These are phyloP conservation scores for Acipenser ruthenus DNA, from an alignment of 2,797 vertebrate genomes.

Conservation along the genomic window DNA sequence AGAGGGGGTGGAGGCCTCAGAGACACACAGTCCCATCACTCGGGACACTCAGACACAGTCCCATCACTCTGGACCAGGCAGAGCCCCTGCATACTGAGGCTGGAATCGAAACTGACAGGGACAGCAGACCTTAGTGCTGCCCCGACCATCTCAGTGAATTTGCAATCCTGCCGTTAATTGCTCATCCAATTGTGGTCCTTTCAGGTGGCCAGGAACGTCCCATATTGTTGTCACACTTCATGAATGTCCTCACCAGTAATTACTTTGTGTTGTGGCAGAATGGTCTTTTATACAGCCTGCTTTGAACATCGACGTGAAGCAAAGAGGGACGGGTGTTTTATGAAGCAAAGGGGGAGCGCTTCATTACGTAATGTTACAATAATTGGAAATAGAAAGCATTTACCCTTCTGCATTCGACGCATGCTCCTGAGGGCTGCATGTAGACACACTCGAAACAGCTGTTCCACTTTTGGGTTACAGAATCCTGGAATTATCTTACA, in stretches of 20 bases:
- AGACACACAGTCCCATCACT: too few species aligned
- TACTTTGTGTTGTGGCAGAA: conserved; percentile 56
- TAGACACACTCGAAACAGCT: too few species aligned
- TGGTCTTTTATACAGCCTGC: conserved; percentile 44
- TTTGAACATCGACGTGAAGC: conserved; percentile 36
- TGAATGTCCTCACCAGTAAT: conserved; percentile 58
- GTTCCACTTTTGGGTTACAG: too few species aligned
- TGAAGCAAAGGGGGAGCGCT: conserved; percentile 13
- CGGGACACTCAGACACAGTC: conserved; percentile 37
- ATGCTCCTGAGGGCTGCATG: too few species aligned
- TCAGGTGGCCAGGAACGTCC: conserved; percentile 46
- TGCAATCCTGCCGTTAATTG: conserved; percentile 65
- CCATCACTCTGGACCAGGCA: conserved; percentile 12
- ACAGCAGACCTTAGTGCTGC: conserved; percentile 46
- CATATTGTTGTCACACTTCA: conserved; percentile 64
- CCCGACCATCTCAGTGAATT: conserved; percentile 50
- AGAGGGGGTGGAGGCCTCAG: too few species aligned
- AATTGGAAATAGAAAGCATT: too few species aligned
- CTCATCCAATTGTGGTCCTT: conserved; percentile 62
- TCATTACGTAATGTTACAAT: too few species aligned
- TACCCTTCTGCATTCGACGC: too few species aligned
- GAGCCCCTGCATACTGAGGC: neutral
- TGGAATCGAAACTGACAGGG: conserved; percentile 35
- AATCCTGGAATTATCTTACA: too few species aligned
- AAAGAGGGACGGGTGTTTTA: conserved; percentile 20